These are phyloP conservation scores for Riparia riparia DNA, from an alignment of 2,113 vertebrate genomes.

Conservation along the genomic window DNA sequence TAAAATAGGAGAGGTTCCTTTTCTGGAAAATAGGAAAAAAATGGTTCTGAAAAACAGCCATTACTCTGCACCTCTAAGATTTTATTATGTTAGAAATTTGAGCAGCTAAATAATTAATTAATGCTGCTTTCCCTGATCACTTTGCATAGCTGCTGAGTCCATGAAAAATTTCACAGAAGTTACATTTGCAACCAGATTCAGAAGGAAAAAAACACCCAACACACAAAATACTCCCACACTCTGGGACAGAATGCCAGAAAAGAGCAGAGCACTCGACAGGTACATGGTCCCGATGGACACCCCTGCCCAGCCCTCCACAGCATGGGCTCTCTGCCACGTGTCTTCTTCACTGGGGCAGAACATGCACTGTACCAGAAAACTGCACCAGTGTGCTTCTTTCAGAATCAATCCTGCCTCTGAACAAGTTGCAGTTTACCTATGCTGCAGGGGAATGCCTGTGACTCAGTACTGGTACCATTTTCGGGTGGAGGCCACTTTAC, in stretches of 20 bases:
- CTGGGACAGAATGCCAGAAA: not conserved
- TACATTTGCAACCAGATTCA: not conserved
- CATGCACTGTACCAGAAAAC: accelerated
- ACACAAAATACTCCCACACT: not conserved
- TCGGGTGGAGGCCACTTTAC: not conserved
- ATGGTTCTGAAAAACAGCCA: not conserved
- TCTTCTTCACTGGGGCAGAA: not conserved
- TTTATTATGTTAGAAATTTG: not conserved
- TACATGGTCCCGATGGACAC: accelerated
- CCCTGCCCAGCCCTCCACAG: not conserved
- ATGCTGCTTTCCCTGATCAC: not conserved
- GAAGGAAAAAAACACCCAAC: accelerated
- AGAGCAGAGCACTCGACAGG: accelerated
- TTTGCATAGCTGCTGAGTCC: not conserved
- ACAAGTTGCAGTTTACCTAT: not conserved
- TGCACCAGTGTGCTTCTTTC: not conserved
- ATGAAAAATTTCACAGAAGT: not conserved
- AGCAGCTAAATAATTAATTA: not conserved
- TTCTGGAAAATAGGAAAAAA: not conserved
- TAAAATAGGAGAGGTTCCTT: not conserved
- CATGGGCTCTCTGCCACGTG: accelerated
- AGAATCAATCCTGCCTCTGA: not conserved
- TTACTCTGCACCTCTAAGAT: not conserved
- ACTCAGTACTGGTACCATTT: not conserved
- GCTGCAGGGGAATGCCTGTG: not conserved